Conservation (phyloP, 2,888 invertebrate genomes). For the Ophion ventricosus region DNA sequence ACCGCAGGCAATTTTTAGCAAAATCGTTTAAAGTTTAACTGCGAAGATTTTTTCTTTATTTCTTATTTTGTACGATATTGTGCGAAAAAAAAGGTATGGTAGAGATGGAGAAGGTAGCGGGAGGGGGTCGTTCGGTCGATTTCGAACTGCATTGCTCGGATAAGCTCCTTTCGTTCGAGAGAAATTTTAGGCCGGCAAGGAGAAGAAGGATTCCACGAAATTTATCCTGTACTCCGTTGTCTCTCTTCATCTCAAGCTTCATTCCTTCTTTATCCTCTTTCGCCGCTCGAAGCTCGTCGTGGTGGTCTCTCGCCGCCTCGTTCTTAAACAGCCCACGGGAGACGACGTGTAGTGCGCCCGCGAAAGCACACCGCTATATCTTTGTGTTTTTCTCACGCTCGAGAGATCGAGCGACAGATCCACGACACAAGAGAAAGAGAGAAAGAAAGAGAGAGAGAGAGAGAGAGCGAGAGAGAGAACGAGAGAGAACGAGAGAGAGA, state of each 20-base stretch:
- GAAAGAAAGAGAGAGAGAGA: constrained; percentile 5
- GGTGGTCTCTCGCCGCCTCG: constrained; percentile 59
- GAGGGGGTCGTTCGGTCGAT: constrained; percentile 37
- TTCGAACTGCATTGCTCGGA: constrained; percentile 24
- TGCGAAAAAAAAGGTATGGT: constrained; percentile 2
- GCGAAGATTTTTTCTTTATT: no score
- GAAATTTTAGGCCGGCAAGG: constrained; percentile 33
- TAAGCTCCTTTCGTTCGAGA: neutral
- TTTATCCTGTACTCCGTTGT: constrained; percentile 37
- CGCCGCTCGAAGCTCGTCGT: constrained; percentile 51
- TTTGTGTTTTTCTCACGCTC: constrained; percentile 60
- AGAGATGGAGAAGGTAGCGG: constrained; percentile 44
- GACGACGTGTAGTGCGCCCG: neutral
- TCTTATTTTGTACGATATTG: neutral
- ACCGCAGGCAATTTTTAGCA: no score
- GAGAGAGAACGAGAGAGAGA: neutral
- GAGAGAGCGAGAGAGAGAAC: neutral
- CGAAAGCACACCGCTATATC: constrained; percentile 54
- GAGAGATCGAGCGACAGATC: constrained; percentile 39
- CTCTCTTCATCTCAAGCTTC: constrained; percentile 31
- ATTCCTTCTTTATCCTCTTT: constrained; percentile 55
- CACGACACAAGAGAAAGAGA: neutral
- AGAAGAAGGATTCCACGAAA: constrained; percentile 60
- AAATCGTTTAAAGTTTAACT: no score
- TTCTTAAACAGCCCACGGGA: constrained; percentile 35